Evolutionary conservation across 2,797 vertebrate genomes (phyloP).

Genomic region (Hippocampus kuda): DNA sequence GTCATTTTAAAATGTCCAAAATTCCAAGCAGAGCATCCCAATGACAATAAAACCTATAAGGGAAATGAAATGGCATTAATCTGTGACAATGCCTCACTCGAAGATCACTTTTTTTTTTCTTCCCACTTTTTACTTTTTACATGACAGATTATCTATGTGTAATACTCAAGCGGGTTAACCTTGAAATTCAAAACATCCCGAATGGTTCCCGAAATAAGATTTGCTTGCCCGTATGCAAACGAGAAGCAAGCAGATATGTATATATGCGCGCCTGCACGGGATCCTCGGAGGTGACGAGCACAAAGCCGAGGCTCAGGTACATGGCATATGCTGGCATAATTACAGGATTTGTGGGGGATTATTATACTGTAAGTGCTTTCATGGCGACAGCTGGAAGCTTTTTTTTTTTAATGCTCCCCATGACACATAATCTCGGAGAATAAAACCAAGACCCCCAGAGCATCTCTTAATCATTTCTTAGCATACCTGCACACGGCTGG

Average conservation of each 20-base stretch:
- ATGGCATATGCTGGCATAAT: conserved; percentile 72
- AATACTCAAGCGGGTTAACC: conserved; percentile 49
- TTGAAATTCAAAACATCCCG: conserved; percentile 59
- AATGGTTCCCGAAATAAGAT: conserved; percentile 62
- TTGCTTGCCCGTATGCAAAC: conserved; percentile 54
- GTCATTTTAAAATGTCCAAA: background rate
- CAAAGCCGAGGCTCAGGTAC: conserved; percentile 70
- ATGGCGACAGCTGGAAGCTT: conserved; percentile 72
- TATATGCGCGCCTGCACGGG: conserved; percentile 53
- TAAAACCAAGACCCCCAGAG: conserved; percentile 66
- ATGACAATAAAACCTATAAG: background rate
- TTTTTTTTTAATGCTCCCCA: conserved; percentile 50
- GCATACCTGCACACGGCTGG: conserved; percentile 66
- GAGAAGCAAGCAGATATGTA: conserved; percentile 48
- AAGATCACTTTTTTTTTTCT: background rate
- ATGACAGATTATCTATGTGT: conserved; percentile 57
- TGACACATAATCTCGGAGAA: conserved; percentile 71
- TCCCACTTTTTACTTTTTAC: conserved; percentile 40
- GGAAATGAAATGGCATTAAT: conserved; percentile 29
- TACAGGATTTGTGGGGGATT: conserved; percentile 74
- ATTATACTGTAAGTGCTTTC: conserved; percentile 71
- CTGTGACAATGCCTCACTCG: conserved; percentile 39
- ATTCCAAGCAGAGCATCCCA: background rate
- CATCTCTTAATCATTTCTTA: conserved; percentile 69
- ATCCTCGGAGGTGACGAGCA: conserved; percentile 67